phyloP scores from a whole-genome alignment of 2,888 invertebrate genomes.

The Drosophila subquinaria region DNA sequence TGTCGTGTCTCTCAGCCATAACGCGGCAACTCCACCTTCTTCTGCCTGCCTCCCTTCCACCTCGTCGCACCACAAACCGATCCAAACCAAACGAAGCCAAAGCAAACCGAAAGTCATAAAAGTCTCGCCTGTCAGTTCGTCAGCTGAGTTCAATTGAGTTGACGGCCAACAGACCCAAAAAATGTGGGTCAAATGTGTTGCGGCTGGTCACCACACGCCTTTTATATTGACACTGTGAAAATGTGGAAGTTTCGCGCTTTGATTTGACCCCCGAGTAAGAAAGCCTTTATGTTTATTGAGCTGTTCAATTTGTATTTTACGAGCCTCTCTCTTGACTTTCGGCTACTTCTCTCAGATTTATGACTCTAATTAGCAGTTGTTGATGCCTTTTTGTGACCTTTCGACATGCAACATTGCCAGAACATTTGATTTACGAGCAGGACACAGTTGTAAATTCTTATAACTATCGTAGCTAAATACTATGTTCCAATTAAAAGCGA shows the following conservation, averaged over 20 bases:
- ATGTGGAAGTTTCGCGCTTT: constrained; percentile 49
- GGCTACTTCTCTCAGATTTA: constrained; percentile 55
- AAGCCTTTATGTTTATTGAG: constrained; percentile 30
- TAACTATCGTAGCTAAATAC: background rate
- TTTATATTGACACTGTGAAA: constrained; percentile 37
- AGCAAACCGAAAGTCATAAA: constrained; percentile 57
- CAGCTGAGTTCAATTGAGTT: constrained; percentile 34
- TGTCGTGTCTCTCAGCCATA: constrained; percentile 64
- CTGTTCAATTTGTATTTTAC: constrained; percentile 27
- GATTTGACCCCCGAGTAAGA: constrained; percentile 38
- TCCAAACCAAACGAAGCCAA: constrained; percentile 3
- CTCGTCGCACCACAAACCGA: background rate
- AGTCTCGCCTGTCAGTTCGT: constrained; percentile 64
- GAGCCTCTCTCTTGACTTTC: constrained; percentile 11
- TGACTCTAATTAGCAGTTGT: constrained; percentile 70
- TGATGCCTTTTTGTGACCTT: constrained; percentile 48
- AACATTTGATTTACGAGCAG: constrained; percentile 56
- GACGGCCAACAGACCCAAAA: constrained; percentile 22
- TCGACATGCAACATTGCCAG: constrained; percentile 54
- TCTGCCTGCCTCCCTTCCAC: background rate
- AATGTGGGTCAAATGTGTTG: constrained; percentile 60
- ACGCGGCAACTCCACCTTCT: constrained; percentile 40
- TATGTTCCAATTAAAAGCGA: background rate
- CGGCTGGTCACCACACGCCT: constrained; percentile 56
- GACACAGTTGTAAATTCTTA: background rate